Base-by-base conservation (phyloP, 2,797 vertebrate genomes). In the Vireo griseus region DNA sequence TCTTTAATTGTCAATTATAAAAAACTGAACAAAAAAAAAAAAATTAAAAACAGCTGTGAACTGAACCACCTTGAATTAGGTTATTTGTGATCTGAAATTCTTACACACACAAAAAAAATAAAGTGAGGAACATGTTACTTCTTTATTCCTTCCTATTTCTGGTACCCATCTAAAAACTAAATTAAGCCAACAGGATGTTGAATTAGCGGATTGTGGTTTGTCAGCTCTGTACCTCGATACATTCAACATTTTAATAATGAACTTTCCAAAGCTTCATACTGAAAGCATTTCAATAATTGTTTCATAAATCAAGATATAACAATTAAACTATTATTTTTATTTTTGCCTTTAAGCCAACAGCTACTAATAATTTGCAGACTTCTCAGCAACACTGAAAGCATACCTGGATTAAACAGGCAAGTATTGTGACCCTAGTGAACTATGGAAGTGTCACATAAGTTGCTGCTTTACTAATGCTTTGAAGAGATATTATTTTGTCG, bases 221-320 rank as follows among this genome's bases (percentile, higher is more conserved):
- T 44, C 45, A 88, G 6, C 61, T 83, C 63, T 71, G 6, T 51
- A 87, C 84, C 52, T 91, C 16, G 24, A 37, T 52, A 85, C 57
- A 83, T 72, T 87, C 71, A 73, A 42, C 11, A 42, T 65, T 57
- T 44, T 42, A 76, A 62, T 69, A 48, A 93, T 74, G 19, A 88
- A 88, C 69, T 87, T 95, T 68, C n/a, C 61, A 86, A 44, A 44
- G 45, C 11, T 62, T 94, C 68, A 76, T 45, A 68, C 12, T 58
- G 57, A 85, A 25, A 93, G 37, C 42, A 95, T 88, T 95, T 96
- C 94, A 94, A 19, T 66, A 25, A 82, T 75, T 51, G 21, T 44
- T 92, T 91, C 68, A 68, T 92, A 69, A 91, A 71, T 61, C 48
- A 93, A 96, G 95, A 93, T 50, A 59, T 2, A 19, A 42, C 68